phyloP scores from a whole-genome alignment of 2,888 invertebrate genomes.

The Piscicola geometra region DNA sequence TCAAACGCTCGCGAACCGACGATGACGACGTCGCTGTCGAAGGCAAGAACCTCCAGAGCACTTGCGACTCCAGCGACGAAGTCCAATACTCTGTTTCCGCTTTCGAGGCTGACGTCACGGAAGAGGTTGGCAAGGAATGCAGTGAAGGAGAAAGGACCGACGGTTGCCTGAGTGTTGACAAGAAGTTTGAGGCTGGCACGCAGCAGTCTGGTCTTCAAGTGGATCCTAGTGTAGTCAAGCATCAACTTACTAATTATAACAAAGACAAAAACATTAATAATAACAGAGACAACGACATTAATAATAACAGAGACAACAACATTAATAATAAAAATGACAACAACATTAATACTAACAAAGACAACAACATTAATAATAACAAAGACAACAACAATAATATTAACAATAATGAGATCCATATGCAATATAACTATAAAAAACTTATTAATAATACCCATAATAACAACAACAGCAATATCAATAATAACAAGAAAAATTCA shows the following conservation, averaged over 20 bases:
- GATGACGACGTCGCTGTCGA: constrained; percentile 31
- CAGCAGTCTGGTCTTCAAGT: too few species aligned
- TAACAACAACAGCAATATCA: background rate
- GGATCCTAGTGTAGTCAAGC: too few species aligned
- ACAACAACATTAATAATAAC: constrained; percentile 1
- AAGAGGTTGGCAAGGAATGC: background rate
- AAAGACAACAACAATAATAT: background rate
- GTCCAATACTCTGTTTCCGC: background rate
- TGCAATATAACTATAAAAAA: background rate
- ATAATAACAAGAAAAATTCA: constrained; percentile 12
- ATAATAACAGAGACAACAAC: background rate
- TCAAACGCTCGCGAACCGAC: constrained; percentile 37
- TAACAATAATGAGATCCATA: background rate
- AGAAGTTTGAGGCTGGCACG: too few species aligned
- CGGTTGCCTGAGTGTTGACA: too few species aligned
- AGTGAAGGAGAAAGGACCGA: background rate
- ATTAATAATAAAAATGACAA: background rate
- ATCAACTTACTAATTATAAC: background rate
- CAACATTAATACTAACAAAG: background rate
- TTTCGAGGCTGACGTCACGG: background rate
- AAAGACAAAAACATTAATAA: too few species aligned
- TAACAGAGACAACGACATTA: background rate
- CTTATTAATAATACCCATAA: background rate
- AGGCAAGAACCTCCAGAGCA: background rate
- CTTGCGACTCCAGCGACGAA: background rate